Base-by-base conservation (phyloP, 2,888 invertebrate species). In the Agonum fuliginosum region DNA sequence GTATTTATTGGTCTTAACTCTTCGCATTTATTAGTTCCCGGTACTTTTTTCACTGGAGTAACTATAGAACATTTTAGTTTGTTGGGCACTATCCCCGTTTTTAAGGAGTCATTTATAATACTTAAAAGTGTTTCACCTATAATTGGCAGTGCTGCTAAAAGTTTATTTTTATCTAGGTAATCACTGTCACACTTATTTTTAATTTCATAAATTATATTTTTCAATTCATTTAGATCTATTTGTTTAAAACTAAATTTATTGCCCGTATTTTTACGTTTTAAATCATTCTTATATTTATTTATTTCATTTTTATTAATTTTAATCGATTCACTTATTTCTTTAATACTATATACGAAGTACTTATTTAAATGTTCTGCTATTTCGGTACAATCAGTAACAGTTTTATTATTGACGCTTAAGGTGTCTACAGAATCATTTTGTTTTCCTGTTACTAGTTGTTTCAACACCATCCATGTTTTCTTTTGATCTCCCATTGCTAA, bases 391-490 rank as follows among this genome's bases (percentile, higher is more conserved):
- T 48, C 48, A 20, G 48, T 48, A 20, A 48, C 20, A 48, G 19
- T 48, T 48, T 20, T 17, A 5, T 20, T 20, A 48, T 48, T 20
- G 1, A 48, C 19, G 2, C 19, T 20, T 48, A 48, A 3, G 17
- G 2, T 48, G 10, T 48, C 19, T 8, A 48, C 17, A 20, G 48
- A 5, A 48, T 48, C 19, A 6, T 17, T 6, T 20, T 14, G 2
- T 48, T 48, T 46, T 46, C 17, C 17, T 12, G 19, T 20, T 48
- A 8, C 20, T 20, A 48, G 17, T 20, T 48, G 6, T 48, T 48
- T 48, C 10, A 48, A 48, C 10, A 48, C 19, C 20, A 8, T 48
- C 48, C 48, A 48, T 48, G 48, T 48, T 48, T 48, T 48, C 19
- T 48, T 48, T 10, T 48, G 19, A 48, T 48, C 48, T 17, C 48